phyloP scores from a whole-genome alignment of 2,797 vertebrate species.

The Chiloscyllium punctatum region DNA sequence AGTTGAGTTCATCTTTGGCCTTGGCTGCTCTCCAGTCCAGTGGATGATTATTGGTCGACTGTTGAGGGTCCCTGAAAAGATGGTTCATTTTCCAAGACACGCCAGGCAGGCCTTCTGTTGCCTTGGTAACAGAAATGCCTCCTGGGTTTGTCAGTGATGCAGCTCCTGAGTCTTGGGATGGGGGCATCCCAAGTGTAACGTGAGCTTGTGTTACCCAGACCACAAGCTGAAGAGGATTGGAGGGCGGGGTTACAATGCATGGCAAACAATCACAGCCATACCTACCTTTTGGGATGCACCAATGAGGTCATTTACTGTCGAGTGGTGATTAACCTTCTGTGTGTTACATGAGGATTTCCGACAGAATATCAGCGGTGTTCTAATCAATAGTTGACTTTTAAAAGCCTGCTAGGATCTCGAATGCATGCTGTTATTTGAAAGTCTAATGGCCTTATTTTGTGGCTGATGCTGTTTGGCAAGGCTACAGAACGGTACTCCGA shows the following conservation, averaged over 20 bases:
- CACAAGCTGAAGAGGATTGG: background rate
- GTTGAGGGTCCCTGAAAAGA: too few relatives aligned
- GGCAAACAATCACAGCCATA: too few relatives aligned
- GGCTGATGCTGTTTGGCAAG: background rate
- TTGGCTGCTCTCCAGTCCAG: background rate
- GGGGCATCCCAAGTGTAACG: too few relatives aligned
- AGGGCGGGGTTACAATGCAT: background rate
- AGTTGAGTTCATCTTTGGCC: background rate
- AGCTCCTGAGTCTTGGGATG: background rate
- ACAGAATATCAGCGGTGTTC: background rate
- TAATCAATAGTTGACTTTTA: constrained; percentile 3
- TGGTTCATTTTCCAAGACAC: background rate
- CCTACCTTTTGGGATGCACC: background rate
- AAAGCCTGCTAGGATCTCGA: background rate
- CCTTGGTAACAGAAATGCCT: background rate
- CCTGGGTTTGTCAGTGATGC: background rate
- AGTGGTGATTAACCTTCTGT: background rate
- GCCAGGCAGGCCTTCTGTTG: background rate
- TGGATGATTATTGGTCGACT: background rate
- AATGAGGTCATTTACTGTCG: background rate
- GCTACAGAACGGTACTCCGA: background rate
- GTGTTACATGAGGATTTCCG: background rate
- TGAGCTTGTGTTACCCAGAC: background rate
- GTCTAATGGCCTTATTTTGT: background rate
- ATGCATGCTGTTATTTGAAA: background rate